Conservation (phyloP, 2,888 invertebrate genomes). For the Tachina grossa region DNA sequence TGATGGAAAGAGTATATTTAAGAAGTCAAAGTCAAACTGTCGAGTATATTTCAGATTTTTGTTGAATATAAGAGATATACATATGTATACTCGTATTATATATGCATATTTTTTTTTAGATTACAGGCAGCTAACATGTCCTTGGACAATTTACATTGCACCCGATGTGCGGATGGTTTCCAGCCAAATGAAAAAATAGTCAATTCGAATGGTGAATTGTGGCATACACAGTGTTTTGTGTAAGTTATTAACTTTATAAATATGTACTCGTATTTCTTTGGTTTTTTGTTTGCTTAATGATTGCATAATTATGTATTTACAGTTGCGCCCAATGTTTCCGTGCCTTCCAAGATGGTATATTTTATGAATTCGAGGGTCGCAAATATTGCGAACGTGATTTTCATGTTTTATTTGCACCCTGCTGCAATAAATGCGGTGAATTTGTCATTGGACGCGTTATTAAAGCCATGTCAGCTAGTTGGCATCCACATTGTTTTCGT, state of each 20-base stretch:
- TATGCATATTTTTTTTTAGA: constrained; percentile 74
- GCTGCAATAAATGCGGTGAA: constrained; percentile 94
- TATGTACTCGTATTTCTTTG: background rate
- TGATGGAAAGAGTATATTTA: constrained; percentile 56
- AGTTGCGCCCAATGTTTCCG: constrained; percentile 99
- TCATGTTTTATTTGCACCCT: constrained; percentile 97
- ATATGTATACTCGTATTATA: background rate
- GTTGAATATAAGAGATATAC: background rate
- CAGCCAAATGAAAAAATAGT: constrained; percentile 98
- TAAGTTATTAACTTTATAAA: constrained; percentile 84
- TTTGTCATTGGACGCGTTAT: constrained; percentile 99
- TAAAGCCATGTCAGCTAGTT: constrained; percentile 99
- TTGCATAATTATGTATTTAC: constrained; percentile 42
- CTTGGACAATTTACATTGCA: constrained; percentile 95
- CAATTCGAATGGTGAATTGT: constrained; percentile 98
- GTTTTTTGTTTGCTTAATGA: background rate
- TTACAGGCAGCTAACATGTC: constrained; percentile 87
- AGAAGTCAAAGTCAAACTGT: constrained; percentile 58
- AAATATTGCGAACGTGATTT: constrained; percentile 99
- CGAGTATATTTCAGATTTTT: constrained; percentile 36
- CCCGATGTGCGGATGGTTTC: constrained; percentile 98
- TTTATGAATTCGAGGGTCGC: constrained; percentile 99
- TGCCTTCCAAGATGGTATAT: constrained; percentile 97
- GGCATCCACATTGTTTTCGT: constrained; percentile 99
- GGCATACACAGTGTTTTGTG: constrained; percentile 99